phyloP scores from a whole-genome alignment of 2,113 vertebrate species.

The Marmota monax region DNA sequence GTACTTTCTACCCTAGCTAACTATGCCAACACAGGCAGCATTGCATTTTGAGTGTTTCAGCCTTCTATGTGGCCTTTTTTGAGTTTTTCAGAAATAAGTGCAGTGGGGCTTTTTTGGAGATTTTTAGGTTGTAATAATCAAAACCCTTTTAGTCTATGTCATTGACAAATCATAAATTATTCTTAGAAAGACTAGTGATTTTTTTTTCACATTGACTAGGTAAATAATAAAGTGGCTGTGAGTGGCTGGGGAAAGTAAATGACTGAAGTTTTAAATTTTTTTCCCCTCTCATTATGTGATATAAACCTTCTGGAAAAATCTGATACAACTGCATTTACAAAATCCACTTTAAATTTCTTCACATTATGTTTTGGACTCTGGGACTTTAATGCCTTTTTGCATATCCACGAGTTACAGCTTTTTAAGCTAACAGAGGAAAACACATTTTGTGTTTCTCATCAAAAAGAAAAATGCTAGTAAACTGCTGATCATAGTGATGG shows the following conservation, averaged over 20 bases:
- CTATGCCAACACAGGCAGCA: neutral
- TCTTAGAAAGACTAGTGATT: neutral
- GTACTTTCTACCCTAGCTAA: too few species aligned
- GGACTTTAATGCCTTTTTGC: neutral
- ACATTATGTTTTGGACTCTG: constrained; percentile 19
- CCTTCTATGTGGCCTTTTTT: neutral
- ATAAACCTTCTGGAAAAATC: constrained; percentile 1
- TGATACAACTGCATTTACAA: neutral
- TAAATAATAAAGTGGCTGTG: neutral
- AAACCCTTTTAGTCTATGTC: neutral
- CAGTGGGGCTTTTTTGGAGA: neutral
- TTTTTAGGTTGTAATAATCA: neutral
- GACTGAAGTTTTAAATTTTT: neutral
- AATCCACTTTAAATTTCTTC: constrained; percentile 7
- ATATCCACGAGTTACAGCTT: neutral
- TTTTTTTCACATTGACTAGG: neutral
- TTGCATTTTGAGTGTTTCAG: neutral
- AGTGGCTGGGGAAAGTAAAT: neutral
- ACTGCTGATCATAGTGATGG: neutral
- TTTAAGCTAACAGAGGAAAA: neutral
- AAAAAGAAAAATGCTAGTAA: constrained; percentile 34
- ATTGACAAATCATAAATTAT: neutral
- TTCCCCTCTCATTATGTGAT: neutral
- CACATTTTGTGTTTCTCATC: constrained; percentile 56
- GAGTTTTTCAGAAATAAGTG: neutral